A percentile compares a stretch with the other conserved stretches of the same genome.
Conservation (phyloP, 2,113 vertebrate genomes). For the Chelonoidis abingdonii region DNA sequence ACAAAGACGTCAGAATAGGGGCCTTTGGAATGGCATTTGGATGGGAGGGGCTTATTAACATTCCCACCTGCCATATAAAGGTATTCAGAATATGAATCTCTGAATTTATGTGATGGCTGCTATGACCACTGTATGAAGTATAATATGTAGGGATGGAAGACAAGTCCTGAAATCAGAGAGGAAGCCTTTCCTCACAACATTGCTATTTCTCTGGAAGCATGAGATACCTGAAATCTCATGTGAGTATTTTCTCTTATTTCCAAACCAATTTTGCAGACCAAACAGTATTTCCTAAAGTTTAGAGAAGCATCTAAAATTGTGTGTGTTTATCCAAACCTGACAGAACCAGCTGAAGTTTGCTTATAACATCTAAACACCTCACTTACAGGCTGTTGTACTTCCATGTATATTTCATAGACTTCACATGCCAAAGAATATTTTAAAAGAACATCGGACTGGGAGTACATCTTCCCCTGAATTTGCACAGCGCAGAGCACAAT, state of each 20-base stretch:
- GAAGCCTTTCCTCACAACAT: neutral
- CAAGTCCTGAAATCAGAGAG: neutral
- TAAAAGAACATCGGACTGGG: fast-evolving
- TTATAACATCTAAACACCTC: fast-evolving
- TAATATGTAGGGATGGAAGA: fast-evolving
- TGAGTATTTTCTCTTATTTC: fast-evolving
- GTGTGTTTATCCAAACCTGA: neutral
- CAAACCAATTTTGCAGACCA: neutral
- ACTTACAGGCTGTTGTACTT: fast-evolving
- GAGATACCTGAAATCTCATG: neutral
- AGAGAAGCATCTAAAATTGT: neutral
- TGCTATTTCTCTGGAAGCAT: fast-evolving
- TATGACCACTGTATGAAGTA: neutral
- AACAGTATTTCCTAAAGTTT: fast-evolving
- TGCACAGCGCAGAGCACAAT: neutral
- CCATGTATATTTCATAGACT: fast-evolving
- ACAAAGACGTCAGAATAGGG: too few species aligned
- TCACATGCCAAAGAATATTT: fast-evolving
- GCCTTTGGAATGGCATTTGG: neutral
- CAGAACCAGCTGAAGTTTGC: neutral
- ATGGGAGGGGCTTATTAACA: neutral
- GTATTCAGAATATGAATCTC: too few species aligned
- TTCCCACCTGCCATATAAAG: neutral
- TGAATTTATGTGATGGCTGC: neutral
- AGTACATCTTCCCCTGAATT: too few species aligned